phyloP scores from a whole-genome alignment of 53 echinoderm and acorn worm genomes.

The Paelopatides confundens region DNA sequence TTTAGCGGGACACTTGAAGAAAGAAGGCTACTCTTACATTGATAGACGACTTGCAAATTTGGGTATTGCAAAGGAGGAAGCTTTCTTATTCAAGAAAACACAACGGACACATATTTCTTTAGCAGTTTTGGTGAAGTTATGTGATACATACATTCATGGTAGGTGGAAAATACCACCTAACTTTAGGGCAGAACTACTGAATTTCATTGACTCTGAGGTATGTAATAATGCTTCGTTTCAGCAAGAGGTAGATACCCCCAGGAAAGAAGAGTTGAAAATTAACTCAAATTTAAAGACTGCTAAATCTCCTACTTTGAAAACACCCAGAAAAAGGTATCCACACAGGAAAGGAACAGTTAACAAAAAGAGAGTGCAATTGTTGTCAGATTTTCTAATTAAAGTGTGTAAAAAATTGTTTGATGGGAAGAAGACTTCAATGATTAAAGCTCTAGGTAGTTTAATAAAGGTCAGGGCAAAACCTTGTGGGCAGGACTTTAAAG shows the following conservation, averaged over 20 bases:
- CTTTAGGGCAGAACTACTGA: background rate
- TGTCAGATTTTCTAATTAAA: background rate
- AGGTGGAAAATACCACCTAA: background rate
- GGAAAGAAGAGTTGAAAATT: background rate
- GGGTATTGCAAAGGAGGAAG: background rate
- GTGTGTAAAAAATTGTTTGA: background rate
- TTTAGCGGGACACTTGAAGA: no score
- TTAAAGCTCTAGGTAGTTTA: background rate
- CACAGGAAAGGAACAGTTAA: background rate
- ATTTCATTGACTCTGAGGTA: background rate
- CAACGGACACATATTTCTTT: background rate
- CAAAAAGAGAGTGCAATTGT: background rate
- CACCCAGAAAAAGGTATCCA: no score
- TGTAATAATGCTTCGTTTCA: no score
- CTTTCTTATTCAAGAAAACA: conserved; percentile 1
- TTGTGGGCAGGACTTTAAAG: no score
- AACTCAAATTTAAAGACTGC: no score
- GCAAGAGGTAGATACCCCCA: no score
- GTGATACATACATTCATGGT: background rate
- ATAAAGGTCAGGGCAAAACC: background rate
- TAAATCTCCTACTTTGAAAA: no score
- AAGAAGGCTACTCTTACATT: no score
- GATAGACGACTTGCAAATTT: background rate
- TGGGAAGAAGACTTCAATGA: background rate
- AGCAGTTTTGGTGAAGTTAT: background rate